Conservation (phyloP, 2,888 invertebrate species). For the Phanerotoma sp. region DNA sequence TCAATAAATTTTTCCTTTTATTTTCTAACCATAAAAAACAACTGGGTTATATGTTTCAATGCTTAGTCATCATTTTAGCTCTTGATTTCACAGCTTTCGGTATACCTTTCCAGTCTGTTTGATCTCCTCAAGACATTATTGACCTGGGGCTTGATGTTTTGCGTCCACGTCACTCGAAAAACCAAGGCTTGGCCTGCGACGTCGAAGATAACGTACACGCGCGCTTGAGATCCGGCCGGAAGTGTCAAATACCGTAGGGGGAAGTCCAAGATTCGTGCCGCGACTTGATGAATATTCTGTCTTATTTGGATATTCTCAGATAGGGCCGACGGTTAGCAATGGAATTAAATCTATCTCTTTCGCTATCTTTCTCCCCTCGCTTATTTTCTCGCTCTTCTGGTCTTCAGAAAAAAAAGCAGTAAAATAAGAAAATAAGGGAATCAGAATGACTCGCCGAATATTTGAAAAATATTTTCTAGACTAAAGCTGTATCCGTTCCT, state of each 20-base stretch:
- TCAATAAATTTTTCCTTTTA: too few relatives aligned
- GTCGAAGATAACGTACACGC: conserved; percentile 19
- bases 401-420: neutral
- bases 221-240: conserved; percentile 18
- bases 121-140: neutral
- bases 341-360: neutral
- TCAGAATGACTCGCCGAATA: conserved; percentile 6
- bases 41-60: neutral
- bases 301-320: conserved; percentile 9
- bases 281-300: conserved; percentile 15
- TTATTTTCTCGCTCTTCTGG: neutral
- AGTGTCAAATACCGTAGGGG: conserved; percentile 12
- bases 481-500: neutral
- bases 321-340: neutral
- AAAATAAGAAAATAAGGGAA: neutral
- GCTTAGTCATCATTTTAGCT: conserved; percentile 12
- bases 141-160: conserved; percentile 1
- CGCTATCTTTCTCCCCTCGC: too few relatives aligned
- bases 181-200: conserved; percentile 51
- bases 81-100: conserved; percentile 6
- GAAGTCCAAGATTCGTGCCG: conserved; percentile 2
- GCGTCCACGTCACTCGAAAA: conserved; percentile 45
- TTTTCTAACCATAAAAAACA: too few relatives aligned
- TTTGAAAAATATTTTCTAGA: neutral
- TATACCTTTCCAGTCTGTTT: neutral